A percentile compares a stretch with the other conserved stretches of the same genome.
Conservation (phyloP, 2,888 invertebrate genomes). For the Thymelicus lineola region DNA sequence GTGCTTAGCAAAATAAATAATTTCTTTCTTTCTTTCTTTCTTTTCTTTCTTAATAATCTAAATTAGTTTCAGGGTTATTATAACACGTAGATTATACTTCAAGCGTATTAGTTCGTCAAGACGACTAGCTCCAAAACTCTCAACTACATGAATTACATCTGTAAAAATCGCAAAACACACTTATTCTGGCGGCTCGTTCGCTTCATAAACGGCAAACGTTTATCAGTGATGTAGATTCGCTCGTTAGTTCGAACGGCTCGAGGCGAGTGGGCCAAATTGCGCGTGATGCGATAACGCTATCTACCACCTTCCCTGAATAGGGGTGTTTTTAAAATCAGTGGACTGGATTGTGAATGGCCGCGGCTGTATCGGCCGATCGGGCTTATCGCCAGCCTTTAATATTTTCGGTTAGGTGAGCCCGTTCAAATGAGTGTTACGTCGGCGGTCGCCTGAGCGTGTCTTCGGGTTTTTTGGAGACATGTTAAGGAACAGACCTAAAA, state of each 20-base stretch:
- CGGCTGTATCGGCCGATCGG: conserved; percentile 45
- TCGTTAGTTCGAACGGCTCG: conserved; percentile 43
- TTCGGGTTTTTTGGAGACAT: neutral
- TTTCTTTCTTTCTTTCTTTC: too few species aligned
- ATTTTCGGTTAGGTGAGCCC: conserved; percentile 36
- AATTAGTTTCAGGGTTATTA: too few species aligned
- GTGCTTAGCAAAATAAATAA: too few species aligned
- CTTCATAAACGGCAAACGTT: conserved; percentile 37
- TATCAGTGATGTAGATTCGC: conserved; percentile 42
- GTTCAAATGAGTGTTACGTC: conserved; percentile 11
- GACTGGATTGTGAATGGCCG: conserved; percentile 47
- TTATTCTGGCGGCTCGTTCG: conserved; percentile 21
- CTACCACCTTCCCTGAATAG: conserved; percentile 54
- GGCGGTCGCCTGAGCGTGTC: neutral
- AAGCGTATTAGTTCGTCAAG: neutral
- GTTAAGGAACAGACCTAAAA: neutral
- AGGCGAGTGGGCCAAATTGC: conserved; percentile 58
- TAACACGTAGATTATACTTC: too few species aligned
- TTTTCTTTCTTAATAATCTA: too few species aligned
- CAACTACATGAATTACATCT: conserved; percentile 38
- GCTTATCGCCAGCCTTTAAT: conserved; percentile 37
- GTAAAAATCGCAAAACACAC: conserved; percentile 39
- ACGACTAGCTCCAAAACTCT: conserved; percentile 9
- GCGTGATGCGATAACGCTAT: conserved; percentile 59
- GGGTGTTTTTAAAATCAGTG: conserved; percentile 59